Base-by-base conservation (phyloP, 2,113 vertebrate genomes). In the Falcunculus frontatus region DNA sequence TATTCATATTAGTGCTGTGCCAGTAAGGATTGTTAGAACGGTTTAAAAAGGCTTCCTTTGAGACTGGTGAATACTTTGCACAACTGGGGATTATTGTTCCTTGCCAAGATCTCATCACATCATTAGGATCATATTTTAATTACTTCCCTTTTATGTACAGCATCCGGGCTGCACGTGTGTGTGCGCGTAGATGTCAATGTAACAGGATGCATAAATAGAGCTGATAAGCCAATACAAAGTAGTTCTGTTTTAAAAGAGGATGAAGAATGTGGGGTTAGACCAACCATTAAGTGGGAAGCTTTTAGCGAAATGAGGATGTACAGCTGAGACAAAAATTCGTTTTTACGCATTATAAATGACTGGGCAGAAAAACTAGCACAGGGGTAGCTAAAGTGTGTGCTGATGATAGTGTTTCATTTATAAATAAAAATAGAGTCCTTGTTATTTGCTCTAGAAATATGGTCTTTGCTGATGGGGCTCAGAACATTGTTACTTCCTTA, bases 1-100 rank as follows among this genome's bases (percentile, higher is more conserved):
- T 81, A 60, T 94, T 89, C 53, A 16, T 82, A 30, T 90, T 57
- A 79, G 32, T 79, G 27, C 42, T 92, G 57, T 47, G 37, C 49
- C 82, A 81, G 52, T 81, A 49, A 42, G 69, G 85, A 95, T 47
- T 68, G 44, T 49, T 80, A 57, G 70, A 53, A 46, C 30, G 44
- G 18, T 82, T 95, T 88, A 84, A 59, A 96, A 92, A 92, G 86
- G 46, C 50, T 73, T 93, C 69, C 75, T 96, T 90, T 90, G 86
- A 95, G 75, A 70, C 55, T 93, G 35, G 10, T 81, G 81, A 89
- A 87, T 85, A 46, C 69, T 87, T 95, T 55, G 27, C 62, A 74
- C 72, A 80, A 90, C 50, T 95, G 88, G 55, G 33, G 53, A 57
- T 82, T 86, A 68, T 80, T 88, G 74, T 87, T 94, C 69, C 70